Conservation (phyloP, 2,888 invertebrate species). For the Cetonia aurata region DNA sequence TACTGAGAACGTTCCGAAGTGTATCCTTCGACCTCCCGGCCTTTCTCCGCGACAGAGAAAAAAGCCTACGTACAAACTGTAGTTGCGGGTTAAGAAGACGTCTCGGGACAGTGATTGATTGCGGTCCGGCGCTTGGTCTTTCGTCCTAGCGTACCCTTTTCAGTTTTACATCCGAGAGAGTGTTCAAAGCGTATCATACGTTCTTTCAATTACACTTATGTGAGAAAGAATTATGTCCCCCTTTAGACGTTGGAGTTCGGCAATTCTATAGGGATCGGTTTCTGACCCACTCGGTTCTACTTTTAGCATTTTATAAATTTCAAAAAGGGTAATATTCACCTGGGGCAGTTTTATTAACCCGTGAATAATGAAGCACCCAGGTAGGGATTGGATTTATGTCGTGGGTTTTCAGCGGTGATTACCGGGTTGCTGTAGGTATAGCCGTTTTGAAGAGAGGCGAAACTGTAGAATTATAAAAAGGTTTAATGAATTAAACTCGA, state of each 20-base stretch:
- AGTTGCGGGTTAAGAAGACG: slow-evolving; percentile 57
- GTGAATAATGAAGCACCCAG: slow-evolving; percentile 10
- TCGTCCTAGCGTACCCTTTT: slow-evolving; percentile 44
- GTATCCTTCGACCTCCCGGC: slow-evolving; percentile 9
- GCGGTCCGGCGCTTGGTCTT: slow-evolving; percentile 49
- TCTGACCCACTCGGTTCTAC: background rate
- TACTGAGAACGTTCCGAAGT: background rate
- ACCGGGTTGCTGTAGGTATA: background rate
- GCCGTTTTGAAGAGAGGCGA: no score
- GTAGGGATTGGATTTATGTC: background rate
- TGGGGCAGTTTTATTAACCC: slow-evolving; percentile 29
- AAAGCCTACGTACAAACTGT: slow-evolving; percentile 58
- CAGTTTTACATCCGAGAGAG: slow-evolving; percentile 48
- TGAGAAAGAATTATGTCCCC: slow-evolving; percentile 21
- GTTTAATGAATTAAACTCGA: no score
- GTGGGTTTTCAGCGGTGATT: background rate
- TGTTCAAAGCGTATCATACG: slow-evolving; percentile 31
- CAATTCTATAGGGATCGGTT: background rate
- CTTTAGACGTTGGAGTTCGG: background rate
- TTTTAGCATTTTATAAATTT: slow-evolving; percentile 31
- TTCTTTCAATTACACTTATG: slow-evolving; percentile 41
- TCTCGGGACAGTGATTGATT: slow-evolving; percentile 60
- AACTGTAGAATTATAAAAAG: no score
- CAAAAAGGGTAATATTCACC: slow-evolving; percentile 29
- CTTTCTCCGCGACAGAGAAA: slow-evolving; percentile 41